Evolutionary conservation across 92 coral and sea anemone genomes (phyloP).

Genomic region (Umimayanthus chanpuru): DNA sequence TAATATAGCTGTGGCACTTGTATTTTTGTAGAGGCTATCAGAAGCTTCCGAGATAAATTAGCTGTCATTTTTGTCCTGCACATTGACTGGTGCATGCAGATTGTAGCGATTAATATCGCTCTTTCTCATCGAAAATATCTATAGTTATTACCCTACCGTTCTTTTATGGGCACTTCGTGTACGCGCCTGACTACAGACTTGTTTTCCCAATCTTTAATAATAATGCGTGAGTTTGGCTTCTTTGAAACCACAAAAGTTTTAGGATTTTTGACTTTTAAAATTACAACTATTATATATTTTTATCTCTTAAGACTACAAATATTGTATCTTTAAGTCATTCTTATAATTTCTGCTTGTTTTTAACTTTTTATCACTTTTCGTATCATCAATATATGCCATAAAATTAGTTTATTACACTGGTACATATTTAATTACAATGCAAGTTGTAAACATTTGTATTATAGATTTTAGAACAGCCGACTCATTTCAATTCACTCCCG

Average conservation of each 20-base stretch:
- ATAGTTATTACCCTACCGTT: background rate
- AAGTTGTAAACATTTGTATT: constrained; percentile 19
- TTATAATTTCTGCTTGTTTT: background rate
- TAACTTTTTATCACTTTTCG: no score
- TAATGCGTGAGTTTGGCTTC: no score
- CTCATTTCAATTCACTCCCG: background rate
- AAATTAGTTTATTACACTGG: background rate
- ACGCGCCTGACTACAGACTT: background rate
- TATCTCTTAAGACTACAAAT: no score
- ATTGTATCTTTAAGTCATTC: no score
- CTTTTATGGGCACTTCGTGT: background rate
- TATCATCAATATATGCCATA: background rate
- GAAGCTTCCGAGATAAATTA: background rate
- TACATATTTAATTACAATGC: constrained; percentile 7
- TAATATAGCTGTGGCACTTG: background rate
- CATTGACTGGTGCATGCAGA: background rate
- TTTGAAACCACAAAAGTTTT: no score
- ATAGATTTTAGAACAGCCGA: background rate
- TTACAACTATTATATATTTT: no score
- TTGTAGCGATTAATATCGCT: background rate
- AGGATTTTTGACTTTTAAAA: no score
- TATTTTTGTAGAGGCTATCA: background rate
- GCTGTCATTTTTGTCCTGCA: background rate
- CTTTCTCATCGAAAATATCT: background rate
- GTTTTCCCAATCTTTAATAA: no score